Conservation (phyloP, 2,113 vertebrate genomes). For the Marmota monax region DNA sequence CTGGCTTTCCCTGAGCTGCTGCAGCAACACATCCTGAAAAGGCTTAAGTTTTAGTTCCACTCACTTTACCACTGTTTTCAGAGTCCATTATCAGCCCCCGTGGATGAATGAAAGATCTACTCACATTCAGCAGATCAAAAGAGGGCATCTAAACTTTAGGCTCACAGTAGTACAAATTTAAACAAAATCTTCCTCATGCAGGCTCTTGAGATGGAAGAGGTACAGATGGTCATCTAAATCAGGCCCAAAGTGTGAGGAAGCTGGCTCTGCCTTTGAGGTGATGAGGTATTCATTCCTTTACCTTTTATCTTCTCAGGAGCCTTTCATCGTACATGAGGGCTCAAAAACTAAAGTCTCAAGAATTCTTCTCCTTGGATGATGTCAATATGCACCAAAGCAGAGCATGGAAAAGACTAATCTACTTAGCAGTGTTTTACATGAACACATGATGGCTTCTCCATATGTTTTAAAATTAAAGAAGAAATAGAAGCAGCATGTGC, state of each 20-base stretch:
- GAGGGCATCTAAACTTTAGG: not conserved
- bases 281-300: too few species aligned
- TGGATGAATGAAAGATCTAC: not conserved
- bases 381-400: not conserved
- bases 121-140: not conserved
- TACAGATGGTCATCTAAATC: too few species aligned
- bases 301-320: slow-evolving; percentile 28
- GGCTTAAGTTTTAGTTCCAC: not conserved
- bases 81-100: not conserved
- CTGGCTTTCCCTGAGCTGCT: too few species aligned
- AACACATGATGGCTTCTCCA: too few species aligned
- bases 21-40: not conserved
- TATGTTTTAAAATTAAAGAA: not conserved
- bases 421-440: not conserved
- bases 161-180: too few species aligned
- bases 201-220: too few species aligned
- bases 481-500: not conserved
- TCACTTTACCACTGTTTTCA: not conserved
- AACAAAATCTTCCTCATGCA: too few species aligned
- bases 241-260: too few species aligned
- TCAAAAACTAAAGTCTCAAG: not conserved
- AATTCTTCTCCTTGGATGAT: not conserved
- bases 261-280: too few species aligned
- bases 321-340: not conserved
- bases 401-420: not conserved